phyloP scores from a whole-genome alignment of 2,888 invertebrate genomes.

The Andrena minutula region DNA sequence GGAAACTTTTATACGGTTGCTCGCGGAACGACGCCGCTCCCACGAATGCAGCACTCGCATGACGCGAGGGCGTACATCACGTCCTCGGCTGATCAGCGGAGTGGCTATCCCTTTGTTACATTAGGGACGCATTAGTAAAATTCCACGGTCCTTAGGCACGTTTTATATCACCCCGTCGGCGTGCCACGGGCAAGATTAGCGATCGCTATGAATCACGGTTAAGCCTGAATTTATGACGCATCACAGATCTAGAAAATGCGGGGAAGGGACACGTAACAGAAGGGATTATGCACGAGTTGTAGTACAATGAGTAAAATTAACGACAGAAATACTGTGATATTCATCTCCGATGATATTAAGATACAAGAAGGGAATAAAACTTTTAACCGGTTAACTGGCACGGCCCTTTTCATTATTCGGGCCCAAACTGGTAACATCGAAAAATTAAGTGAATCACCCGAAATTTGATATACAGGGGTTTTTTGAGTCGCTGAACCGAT shows the following conservation, averaged over 20 bases:
- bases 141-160: slow-evolving; percentile 40
- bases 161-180: slow-evolving; percentile 27
- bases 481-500: no score
- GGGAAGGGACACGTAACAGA: background rate
- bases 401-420: no score
- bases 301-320: background rate
- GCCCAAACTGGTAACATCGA: no score
- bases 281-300: background rate
- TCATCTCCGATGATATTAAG: no score
- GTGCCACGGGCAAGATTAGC: slow-evolving; percentile 52
- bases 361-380: no score
- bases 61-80: slow-evolving; percentile 64
- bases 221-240: slow-evolving; percentile 36
- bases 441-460: no score
- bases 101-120: slow-evolving; percentile 65
- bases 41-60: slow-evolving; percentile 65
- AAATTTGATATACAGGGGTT: no score
- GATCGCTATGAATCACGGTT: slow-evolving; percentile 58
- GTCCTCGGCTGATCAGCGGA: slow-evolving; percentile 54
- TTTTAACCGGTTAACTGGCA: no score
- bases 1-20: slow-evolving; percentile 15
- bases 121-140: slow-evolving; percentile 59
- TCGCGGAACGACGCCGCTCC: slow-evolving; percentile 29
- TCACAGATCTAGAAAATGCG: slow-evolving; percentile 16
- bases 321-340: no score